Conservation (phyloP, 2,888 invertebrate genomes). For the Palloptera scutellata region DNA sequence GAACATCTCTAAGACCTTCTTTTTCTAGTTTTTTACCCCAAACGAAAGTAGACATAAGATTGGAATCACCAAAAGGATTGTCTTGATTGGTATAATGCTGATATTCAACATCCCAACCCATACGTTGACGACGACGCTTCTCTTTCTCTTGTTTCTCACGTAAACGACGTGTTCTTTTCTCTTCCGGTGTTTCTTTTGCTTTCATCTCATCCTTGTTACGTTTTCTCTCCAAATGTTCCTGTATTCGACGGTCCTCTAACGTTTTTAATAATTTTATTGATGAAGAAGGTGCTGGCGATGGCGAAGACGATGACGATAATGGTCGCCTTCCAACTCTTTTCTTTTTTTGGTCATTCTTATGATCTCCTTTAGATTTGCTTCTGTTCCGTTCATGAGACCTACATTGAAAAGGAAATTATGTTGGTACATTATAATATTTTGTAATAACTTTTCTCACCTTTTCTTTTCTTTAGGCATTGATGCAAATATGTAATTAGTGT, state of each 20-base stretch:
- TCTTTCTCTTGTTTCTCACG: conserved; percentile 93
- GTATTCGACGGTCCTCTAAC: conserved; percentile 75
- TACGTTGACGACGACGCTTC: conserved; percentile 83
- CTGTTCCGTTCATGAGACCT: background rate
- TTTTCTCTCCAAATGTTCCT: conserved; percentile 72
- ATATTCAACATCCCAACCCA: conserved; percentile 98
- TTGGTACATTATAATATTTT: background rate
- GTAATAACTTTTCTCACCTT: background rate
- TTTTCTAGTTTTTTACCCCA: conserved; percentile 97
- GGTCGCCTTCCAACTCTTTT: background rate
- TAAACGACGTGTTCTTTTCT: conserved; percentile 85
- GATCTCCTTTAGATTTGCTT: background rate
- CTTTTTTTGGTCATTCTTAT: background rate
- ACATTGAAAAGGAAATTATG: background rate
- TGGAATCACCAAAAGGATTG: conserved; percentile 98
- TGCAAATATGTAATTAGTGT: no score
- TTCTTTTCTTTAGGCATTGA: conserved; percentile 1
- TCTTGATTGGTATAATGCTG: conserved; percentile 97
- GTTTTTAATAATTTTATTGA: conserved; percentile 69
- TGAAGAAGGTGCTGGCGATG: background rate
- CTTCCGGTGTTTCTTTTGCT: conserved; percentile 93
- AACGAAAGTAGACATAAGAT: conserved; percentile 92
- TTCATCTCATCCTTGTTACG: conserved; percentile 81
- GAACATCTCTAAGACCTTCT: conserved; percentile 84
- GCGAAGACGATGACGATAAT: background rate